Conservation (phyloP, 37 sponge, comb jelly and placozoan species). For the Chondrilla cf. caribensis region DNA sequence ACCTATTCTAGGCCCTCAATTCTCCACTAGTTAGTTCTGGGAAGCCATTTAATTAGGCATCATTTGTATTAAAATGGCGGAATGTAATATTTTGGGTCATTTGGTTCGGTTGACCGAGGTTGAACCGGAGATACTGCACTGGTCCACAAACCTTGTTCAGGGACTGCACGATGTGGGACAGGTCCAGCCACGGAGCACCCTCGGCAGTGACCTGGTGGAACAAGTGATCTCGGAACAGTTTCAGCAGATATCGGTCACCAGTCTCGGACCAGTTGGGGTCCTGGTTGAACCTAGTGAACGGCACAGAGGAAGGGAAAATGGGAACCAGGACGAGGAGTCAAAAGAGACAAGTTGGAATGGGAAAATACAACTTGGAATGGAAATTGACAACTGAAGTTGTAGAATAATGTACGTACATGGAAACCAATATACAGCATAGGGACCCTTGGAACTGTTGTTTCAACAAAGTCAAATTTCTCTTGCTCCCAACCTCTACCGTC, state of each 20-base stretch:
- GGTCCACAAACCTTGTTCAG: constrained; percentile 65
- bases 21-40: too few species aligned
- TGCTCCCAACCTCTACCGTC: too few species aligned
- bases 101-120: too few species aligned
- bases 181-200: constrained; percentile 85
- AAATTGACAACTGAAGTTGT: not conserved
- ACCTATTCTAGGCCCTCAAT: too few species aligned
- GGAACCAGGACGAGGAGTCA: not conserved
- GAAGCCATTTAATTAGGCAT: too few species aligned
- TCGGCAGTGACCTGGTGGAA: constrained; percentile 81
- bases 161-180: constrained; percentile 77
- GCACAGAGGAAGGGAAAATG: too few species aligned
- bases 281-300: constrained; percentile 34
- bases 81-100: too few species aligned
- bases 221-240: constrained; percentile 81
- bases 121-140: too few species aligned
- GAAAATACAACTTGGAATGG: not conserved
- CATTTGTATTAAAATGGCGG: too few species aligned
- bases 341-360: not conserved
- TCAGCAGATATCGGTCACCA: constrained; percentile 84
- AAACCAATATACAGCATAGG: not conserved
- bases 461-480: too few species aligned
- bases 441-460: not conserved
- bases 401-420: not conserved
- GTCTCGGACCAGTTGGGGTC: constrained; percentile 86